Evolutionary conservation across 2,888 invertebrate species (phyloP).

Genomic region (Siphlonurus alternatus): DNA sequence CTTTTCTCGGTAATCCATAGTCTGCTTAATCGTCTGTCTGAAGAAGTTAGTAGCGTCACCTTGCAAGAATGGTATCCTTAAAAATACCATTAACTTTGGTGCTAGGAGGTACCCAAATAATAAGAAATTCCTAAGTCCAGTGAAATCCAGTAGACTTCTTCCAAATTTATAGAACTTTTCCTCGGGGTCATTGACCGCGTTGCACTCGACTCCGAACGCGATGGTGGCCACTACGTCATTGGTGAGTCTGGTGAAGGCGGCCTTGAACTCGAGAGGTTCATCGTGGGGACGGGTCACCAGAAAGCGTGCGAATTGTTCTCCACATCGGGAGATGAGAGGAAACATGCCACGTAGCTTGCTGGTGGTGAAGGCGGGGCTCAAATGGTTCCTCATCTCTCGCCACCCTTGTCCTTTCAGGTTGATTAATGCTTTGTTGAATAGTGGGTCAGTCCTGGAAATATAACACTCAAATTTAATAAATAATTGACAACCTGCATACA

Average conservation of each 20-base stretch:
- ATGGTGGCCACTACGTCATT: conserved; percentile 9
- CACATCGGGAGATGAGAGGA: conserved; percentile 37
- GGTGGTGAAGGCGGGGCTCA: conserved; percentile 48
- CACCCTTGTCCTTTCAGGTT: conserved; percentile 32
- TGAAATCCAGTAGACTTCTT: conserved; percentile 8
- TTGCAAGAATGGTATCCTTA: conserved; percentile 3
- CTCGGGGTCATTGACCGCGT: conserved; percentile 8
- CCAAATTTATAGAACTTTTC: conserved; percentile 7
- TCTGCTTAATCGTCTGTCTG: conserved; percentile 28
- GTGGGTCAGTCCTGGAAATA: background rate
- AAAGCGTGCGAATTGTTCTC: conserved; percentile 22
- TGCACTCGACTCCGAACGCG: conserved; percentile 9
- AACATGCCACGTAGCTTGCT: conserved; percentile 50
- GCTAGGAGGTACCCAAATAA: background rate
- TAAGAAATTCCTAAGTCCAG: background rate
- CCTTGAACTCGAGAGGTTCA: conserved; percentile 9
- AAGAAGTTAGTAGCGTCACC: conserved; percentile 23
- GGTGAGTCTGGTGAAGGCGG: conserved; percentile 9
- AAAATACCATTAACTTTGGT: background rate
- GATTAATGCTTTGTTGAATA: background rate
- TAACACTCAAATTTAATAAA: background rate
- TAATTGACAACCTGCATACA: background rate
- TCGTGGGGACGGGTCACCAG: background rate
- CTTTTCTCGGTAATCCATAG: conserved; percentile 30
- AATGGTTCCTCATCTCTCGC: conserved; percentile 42